These are phyloP conservation scores for Spinibarbus caldwelli DNA, from an alignment of 2,797 vertebrate species.

Conservation along the genomic window DNA sequence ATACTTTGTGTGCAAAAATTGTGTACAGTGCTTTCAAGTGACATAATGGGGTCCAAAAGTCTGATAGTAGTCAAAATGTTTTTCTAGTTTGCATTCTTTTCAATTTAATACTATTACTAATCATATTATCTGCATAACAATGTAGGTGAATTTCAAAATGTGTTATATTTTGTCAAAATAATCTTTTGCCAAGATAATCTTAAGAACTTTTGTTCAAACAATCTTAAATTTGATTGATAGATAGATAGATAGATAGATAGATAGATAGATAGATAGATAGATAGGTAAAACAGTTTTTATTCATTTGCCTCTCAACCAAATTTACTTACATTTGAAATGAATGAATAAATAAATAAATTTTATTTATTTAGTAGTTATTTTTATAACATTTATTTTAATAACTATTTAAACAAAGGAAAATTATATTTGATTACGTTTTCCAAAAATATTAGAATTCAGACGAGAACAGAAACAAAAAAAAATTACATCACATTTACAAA, in stretches of 20 bases:
- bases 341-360: not conserved
- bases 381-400: not conserved
- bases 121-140: not conserved
- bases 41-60: not conserved
- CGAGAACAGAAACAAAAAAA: not conserved
- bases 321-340: not conserved
- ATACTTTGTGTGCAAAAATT: not conserved
- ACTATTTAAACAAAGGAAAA: not conserved
- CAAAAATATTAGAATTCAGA: not conserved
- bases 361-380: not conserved
- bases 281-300: not conserved
- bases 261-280: too few species aligned
- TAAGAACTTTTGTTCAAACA: not conserved
- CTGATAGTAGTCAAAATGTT: not conserved
- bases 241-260: too few species aligned
- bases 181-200: not conserved
- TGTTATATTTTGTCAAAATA: not conserved
- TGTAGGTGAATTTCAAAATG: not conserved
- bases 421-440: not conserved
- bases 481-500: not conserved
- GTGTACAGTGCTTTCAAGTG: not conserved
- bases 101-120: not conserved
- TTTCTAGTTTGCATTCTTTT: not conserved
- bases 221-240: not conserved
- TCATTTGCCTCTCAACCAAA: not conserved